Percentiles rank a stretch among this genome's conserved stretches.
Evolutionary conservation across 1,140 invertebrate species (phyloP).

Genomic region (Achroia grisella): DNA sequence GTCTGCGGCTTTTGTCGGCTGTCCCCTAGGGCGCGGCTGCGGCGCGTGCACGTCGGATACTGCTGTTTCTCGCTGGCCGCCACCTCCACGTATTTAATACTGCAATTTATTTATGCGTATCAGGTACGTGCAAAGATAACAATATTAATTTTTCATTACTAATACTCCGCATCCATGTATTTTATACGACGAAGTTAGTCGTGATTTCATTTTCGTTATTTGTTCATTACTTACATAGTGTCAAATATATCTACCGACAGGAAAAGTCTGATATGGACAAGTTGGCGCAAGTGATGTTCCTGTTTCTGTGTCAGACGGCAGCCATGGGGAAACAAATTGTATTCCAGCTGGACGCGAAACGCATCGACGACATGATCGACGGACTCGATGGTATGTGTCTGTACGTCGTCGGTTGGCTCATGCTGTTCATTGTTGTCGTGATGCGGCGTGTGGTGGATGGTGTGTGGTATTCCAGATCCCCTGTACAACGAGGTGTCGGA

Average conservation of each 20-base stretch:
- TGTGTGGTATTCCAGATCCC: conserved; percentile 12
- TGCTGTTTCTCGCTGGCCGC: conserved; percentile 25
- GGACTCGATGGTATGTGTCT: conserved; percentile 27
- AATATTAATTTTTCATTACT: too few species aligned
- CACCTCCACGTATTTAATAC: conserved; percentile 36
- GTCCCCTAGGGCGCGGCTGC: background rate
- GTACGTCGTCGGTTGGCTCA: too few species aligned
- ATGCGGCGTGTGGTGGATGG: too few species aligned
- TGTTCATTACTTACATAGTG: too few species aligned
- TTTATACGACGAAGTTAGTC: too few species aligned
- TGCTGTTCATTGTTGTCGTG: too few species aligned
- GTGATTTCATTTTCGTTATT: too few species aligned
- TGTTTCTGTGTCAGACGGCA: conserved; percentile 56
- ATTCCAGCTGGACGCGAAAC: conserved; percentile 32
- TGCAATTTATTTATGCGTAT: conserved; percentile 45
- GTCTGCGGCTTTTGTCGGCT: conserved; percentile 20
- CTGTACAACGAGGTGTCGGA: conserved; percentile 14
- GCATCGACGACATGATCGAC: conserved; percentile 32
- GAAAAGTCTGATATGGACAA: conserved; percentile 41
- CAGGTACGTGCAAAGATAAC: conserved; percentile 11
- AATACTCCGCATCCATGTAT: too few species aligned
- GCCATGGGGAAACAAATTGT: conserved; percentile 52
- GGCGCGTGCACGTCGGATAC: conserved; percentile 14
- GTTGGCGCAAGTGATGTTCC: conserved; percentile 53
- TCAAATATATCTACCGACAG: conserved; percentile 8